Conservation (phyloP, 1,140 invertebrate genomes). For the Brachionus sp. region DNA sequence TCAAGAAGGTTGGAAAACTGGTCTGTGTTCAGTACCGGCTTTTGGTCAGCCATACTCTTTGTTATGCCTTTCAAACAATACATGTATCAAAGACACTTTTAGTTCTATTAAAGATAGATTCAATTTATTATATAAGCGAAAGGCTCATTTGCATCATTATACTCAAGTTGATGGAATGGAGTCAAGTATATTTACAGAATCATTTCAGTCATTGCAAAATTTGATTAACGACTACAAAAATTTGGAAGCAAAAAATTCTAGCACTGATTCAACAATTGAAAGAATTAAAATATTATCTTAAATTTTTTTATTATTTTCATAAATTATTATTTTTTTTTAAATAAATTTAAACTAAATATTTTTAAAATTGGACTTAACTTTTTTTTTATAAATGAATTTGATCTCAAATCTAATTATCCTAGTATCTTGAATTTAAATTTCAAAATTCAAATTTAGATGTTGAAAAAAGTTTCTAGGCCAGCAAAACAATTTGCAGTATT, state of each 20-base stretch:
- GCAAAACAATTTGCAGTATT: neutral
- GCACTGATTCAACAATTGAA: neutral
- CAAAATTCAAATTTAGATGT: neutral
- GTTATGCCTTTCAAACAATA: constrained; percentile 60
- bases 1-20: constrained; percentile 62
- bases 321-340: neutral
- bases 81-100: constrained; percentile 58
- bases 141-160: constrained; percentile 51
- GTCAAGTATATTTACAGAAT: constrained; percentile 52
- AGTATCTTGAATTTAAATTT: neutral
- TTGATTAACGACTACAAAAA: constrained; percentile 55
- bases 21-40: constrained; percentile 59
- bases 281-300: constrained; percentile 23
- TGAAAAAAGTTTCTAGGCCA: neutral
- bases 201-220: constrained; percentile 53
- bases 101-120: constrained; percentile 56
- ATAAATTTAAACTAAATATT: constrained; percentile 11
- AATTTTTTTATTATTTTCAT: neutral
- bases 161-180: constrained; percentile 59
- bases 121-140: constrained; percentile 58
- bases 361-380: neutral
- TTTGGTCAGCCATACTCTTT: constrained; percentile 58
- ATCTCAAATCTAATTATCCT: neutral
- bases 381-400: neutral
- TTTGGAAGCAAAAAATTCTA: constrained; percentile 49